Conservation (phyloP, 2,113 vertebrate genomes). For the Dasyprocta punctata region DNA sequence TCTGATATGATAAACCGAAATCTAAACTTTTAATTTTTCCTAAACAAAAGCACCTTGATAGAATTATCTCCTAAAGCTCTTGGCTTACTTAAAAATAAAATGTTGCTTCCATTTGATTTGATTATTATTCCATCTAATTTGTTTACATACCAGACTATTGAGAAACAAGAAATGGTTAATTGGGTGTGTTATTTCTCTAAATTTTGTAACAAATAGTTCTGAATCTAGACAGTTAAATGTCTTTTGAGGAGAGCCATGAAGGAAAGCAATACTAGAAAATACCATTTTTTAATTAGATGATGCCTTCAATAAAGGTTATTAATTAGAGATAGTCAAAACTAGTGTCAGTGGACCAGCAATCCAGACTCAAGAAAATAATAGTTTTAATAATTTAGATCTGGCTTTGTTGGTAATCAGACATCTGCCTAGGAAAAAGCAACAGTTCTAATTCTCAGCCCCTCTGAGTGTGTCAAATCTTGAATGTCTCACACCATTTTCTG, state of each 20-base stretch:
- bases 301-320: background rate
- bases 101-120: background rate
- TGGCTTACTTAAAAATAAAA: conserved; percentile 27
- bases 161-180: conserved; percentile 13
- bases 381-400: background rate
- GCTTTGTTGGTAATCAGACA: background rate
- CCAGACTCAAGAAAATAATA: background rate
- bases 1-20: background rate
- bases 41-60: background rate
- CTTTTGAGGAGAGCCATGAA: background rate
- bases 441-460: background rate
- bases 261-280: background rate
- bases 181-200: background rate
- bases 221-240: background rate
- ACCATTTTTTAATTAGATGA: background rate
- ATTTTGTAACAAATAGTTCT: background rate
- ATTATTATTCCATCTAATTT: background rate
- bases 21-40: conserved; percentile 10
- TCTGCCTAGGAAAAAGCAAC: background rate
- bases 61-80: background rate
- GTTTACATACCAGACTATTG: background rate
- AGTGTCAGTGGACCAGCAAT: background rate
- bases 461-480: background rate
- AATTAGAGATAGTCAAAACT: background rate
- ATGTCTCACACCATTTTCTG: background rate